Base-by-base conservation (phyloP, 2,888 invertebrate species). In the Leucoma salicis region DNA sequence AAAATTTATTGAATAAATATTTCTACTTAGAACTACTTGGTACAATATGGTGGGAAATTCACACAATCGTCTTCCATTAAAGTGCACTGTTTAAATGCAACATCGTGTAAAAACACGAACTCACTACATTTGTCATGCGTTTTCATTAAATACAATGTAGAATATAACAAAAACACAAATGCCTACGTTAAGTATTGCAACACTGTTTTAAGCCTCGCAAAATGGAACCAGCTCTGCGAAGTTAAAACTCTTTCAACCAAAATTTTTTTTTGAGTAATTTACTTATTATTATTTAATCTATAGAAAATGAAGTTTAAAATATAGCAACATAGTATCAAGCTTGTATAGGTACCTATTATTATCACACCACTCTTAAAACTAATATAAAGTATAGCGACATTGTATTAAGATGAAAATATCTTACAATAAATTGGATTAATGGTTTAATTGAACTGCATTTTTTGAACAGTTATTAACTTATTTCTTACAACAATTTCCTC, bases 161-260 rank as follows among this genome's bases (percentile, higher is more conserved):
- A 45, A 36, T 10, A 15, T 31, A 5, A 7, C 12, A 56, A 57
- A 56, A 58, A 49, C 32, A 28, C 25, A 42, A 49, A 45, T 44
- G 15, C 31, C 32, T 21, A 43, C 34, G 35, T n/a, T 11, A 35
- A 35, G 28, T 37, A n/a, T 32, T 29, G 33, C 35, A 51, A 39
- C 40, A 45, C 35, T 43, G 40, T 39, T 46, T 46, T 33, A 41
- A 10, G 6, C 5, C 29, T 4, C 35, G 44, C 31, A 50, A 53
- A 32, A 50, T 43, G 47, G 39, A 48, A 47, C 41, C 31, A 21
- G 40, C 39, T 18, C 14, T 4, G 38, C 39, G 14, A 37, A 33
- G n/a, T 42, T 34, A 11, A 16, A 11, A 6, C 21, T 14, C 4
- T 10, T 13, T 25, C 29, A 18, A 31, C 11, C 25, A 27, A 42